Evolutionary conservation across 1,140 invertebrate genomes (phyloP).

Genomic region (Tyrophagus putrescentiae): DNA sequence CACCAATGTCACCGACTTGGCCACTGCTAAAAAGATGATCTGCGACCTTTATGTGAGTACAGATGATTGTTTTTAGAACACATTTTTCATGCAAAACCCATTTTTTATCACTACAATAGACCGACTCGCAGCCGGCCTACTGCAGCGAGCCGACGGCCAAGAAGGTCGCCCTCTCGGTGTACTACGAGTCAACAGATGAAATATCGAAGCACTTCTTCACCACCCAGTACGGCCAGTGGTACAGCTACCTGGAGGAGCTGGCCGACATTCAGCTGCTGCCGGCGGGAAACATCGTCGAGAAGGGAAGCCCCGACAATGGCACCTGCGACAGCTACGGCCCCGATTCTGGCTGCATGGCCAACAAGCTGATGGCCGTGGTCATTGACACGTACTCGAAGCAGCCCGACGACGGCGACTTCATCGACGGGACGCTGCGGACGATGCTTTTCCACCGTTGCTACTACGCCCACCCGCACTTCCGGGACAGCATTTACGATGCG

Average conservation of each 20-base stretch:
- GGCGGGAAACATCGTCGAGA: constrained; percentile 11
- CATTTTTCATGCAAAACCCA: too few species aligned
- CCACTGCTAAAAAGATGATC: background rate
- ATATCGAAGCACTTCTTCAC: constrained; percentile 15
- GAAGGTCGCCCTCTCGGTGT: constrained; percentile 10
- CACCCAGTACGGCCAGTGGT: constrained; percentile 3
- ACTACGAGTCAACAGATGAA: constrained; percentile 19
- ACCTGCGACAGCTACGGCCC: constrained; percentile 12
- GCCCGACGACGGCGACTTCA: constrained; percentile 1
- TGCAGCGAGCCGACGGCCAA: background rate
- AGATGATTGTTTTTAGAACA: too few species aligned
- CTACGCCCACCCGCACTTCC: constrained; percentile 16
- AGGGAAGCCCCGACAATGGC: background rate
- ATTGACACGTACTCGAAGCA: background rate
- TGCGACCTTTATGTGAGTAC: constrained; percentile 14
- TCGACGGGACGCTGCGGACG: constrained; percentile 18
- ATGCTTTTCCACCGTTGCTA: constrained; percentile 10
- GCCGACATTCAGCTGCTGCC: constrained; percentile 12
- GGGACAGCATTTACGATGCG: background rate
- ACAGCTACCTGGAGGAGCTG: constrained; percentile 17
- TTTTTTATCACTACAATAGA: too few species aligned
- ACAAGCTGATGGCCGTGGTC: constrained; percentile 6
- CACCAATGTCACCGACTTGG: background rate
- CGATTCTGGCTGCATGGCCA: constrained; percentile 6
- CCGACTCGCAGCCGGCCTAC: constrained; percentile 16